phyloP scores from a whole-genome alignment of 2,797 vertebrate species.

The Buceros bicornis region DNA sequence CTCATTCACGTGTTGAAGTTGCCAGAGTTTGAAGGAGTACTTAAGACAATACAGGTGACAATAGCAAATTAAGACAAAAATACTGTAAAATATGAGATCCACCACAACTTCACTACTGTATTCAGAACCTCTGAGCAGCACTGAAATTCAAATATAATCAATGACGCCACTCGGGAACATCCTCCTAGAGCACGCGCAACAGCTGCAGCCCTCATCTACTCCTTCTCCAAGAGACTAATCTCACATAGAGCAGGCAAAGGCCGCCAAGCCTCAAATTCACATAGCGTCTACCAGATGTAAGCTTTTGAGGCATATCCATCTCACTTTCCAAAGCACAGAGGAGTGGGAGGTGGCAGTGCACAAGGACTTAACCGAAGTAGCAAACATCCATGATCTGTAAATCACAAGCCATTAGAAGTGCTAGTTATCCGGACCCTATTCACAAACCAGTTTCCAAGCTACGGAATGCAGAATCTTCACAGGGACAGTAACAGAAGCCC shows the following conservation, averaged over 20 bases:
- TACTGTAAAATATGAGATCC: neutral
- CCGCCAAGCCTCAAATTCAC: neutral
- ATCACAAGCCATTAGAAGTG: neutral
- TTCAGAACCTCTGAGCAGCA: neutral
- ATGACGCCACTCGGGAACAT: accelerated
- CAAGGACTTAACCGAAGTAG: neutral
- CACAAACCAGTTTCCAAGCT: neutral
- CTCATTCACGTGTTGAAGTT: neutral
- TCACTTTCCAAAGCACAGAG: neutral
- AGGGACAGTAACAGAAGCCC: neutral
- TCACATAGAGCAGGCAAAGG: neutral
- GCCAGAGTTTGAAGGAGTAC: neutral
- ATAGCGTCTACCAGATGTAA: neutral
- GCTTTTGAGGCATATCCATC: neutral
- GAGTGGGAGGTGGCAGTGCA: accelerated
- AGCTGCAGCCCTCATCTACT: neutral
- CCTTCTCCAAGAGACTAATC: neutral
- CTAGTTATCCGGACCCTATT: neutral
- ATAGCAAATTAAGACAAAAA: neutral
- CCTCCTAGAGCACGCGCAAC: neutral
- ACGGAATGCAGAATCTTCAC: neutral
- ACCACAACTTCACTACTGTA: neutral
- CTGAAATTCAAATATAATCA: neutral
- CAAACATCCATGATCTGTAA: accelerated
- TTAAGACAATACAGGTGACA: neutral